These are phyloP conservation scores for Gasteruption jaculator DNA, from an alignment of 2,888 invertebrate genomes.

Conservation along the genomic window DNA sequence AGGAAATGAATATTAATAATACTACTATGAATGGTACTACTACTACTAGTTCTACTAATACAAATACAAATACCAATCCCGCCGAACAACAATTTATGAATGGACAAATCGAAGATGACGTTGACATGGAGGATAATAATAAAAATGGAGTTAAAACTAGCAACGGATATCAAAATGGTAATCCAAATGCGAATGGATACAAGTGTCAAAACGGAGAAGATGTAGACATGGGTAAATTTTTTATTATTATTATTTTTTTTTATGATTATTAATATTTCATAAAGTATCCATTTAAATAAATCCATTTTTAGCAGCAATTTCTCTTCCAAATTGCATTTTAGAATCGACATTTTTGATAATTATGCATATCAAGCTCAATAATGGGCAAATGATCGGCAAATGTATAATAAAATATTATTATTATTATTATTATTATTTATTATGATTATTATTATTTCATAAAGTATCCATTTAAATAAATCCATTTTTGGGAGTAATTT, in stretches of 20 bases:
- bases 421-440: neutral
- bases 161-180: constrained; percentile 63
- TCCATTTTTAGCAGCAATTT: neutral
- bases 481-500: neutral
- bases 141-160: constrained; percentile 43
- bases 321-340: no score
- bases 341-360: no score
- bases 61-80: no score
- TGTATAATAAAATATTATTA: no score
- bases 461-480: neutral
- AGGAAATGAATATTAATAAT: constrained; percentile 57
- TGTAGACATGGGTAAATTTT: constrained; percentile 67
- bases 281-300: neutral
- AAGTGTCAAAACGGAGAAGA: constrained; percentile 66
- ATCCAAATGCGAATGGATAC: constrained; percentile 46
- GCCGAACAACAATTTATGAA: constrained; percentile 49
- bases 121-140: constrained; percentile 58
- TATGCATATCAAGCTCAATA: constrained; percentile 1
- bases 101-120: constrained; percentile 51
- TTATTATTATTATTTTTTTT: neutral
- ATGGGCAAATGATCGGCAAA: no score
- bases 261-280: neutral
- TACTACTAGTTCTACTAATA: no score
- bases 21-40: constrained; percentile 51
- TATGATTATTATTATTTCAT: neutral